Percentiles rank a stretch among this genome's conserved stretches.
Evolutionary conservation across 2,113 vertebrate species (phyloP).

Genomic region (Candoia aspera): DNA sequence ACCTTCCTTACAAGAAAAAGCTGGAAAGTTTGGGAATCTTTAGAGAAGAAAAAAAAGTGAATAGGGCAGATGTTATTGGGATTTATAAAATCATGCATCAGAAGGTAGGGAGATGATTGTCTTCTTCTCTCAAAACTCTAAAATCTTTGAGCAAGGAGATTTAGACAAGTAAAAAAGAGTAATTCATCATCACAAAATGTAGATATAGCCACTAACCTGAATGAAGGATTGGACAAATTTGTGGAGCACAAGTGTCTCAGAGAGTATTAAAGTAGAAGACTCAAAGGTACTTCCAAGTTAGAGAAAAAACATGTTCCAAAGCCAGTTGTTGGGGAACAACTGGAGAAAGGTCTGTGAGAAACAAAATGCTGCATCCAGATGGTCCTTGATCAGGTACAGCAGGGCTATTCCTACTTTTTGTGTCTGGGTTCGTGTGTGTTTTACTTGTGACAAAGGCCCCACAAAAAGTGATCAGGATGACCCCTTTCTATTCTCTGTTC

Average conservation of each 20-base stretch:
- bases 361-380: not conserved
- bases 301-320: not conserved
- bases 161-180: not conserved
- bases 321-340: not conserved
- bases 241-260: not conserved
- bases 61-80: not conserved
- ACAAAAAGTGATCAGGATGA: not conserved
- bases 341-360: not conserved
- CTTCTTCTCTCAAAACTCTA: not conserved
- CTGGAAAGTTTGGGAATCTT: not conserved
- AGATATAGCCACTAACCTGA: not conserved
- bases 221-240: not conserved
- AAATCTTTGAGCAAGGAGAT: not conserved
- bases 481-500: not conserved
- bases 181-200: not conserved
- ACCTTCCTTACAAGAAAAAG: not conserved
- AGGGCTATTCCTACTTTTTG: not conserved
- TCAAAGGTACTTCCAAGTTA: not conserved
- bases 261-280: not conserved
- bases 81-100: not conserved
- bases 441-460: not conserved
- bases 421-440: not conserved
- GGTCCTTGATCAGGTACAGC: not conserved
- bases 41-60: not conserved
- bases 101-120: not conserved